Evolutionary conservation across 2,888 invertebrate genomes (phyloP), one percentile per base, ranked within the genome.

Genomic region (Agrotis clavis): DNA sequence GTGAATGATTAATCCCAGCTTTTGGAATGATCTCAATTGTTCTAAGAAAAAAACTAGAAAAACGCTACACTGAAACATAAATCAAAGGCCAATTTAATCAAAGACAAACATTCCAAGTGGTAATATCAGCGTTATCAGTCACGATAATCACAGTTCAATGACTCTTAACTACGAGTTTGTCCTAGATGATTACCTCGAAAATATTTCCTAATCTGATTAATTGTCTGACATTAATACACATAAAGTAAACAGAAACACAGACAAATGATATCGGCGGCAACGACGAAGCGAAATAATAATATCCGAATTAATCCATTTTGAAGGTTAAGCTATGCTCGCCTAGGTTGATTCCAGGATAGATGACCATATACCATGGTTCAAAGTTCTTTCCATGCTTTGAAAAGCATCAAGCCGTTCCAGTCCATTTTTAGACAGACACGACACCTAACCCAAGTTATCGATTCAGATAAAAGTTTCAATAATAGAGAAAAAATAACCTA

Each of bases 121-220:
- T 50, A 21, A 41, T 70, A 81, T 70, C 45, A 67, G 35, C 47
- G 14, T 67, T 74, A 85, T 85, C 85, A 74, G 67, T 68, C 63
- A 82, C 57, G 69, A 77, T 80, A 73, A 80, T 74, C 67, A 54
- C 59, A 72, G 84, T 83, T 84, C 83, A 84, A 67, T 81, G 85
- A 77, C 84, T 67, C 50, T 35, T 18, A 66, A 63, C 65, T 63
- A 79, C n/a, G 54, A 68, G 30, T 65, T 70, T 71, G 76, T 53
- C 63, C 73, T 54, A 81, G 56, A 74, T 83, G 59, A 64, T 65
- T 56, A 65, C 13, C 53, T 63, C 48, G 25, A 74, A 53, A 68
- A 62, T 67, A 48, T 62, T 47, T 57, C 47, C 18, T 81, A 78
- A 81, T 84, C 79, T 62, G 66, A 79, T 67, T 61, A 70, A 74